These are phyloP conservation scores for Halictus quadricinctus DNA, from an alignment of 2,888 invertebrate genomes.

Conservation along the genomic window DNA sequence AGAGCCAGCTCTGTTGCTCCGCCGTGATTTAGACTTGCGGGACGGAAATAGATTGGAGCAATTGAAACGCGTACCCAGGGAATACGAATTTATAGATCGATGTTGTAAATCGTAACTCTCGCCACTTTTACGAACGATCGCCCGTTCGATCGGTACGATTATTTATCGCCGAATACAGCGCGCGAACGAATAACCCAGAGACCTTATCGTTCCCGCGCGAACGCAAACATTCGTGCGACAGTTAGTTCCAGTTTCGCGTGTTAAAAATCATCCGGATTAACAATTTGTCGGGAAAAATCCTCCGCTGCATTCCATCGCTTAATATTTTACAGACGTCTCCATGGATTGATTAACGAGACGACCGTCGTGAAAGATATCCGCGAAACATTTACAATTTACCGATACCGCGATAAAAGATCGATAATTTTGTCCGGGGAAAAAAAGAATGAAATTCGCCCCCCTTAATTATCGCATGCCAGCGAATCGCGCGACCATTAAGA, in stretches of 20 bases:
- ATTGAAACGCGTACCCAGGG: slow-evolving; percentile 16
- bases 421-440: background rate
- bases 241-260: background rate
- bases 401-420: too few species aligned
- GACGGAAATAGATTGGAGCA: slow-evolving; percentile 37
- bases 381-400: too few species aligned
- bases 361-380: too few species aligned
- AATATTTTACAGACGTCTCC: background rate
- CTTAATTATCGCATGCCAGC: slow-evolving; percentile 39
- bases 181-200: background rate
- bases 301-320: background rate
- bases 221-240: background rate
- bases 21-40: slow-evolving; percentile 33
- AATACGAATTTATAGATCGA: slow-evolving; percentile 39
- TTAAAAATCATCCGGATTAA: background rate
- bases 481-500: slow-evolving; percentile 37
- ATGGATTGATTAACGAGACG: too few species aligned
- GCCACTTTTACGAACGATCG: background rate
- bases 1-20: slow-evolving; percentile 19
- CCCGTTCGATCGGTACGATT: slow-evolving; percentile 30
- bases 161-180: slow-evolving; percentile 2
- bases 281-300: background rate
- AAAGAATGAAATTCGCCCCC: background rate
- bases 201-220: background rate
- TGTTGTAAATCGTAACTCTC: slow-evolving; percentile 18